Evolutionary conservation across 2,113 vertebrate species (phyloP), one percentile per base, ranked within the genome.

Genomic region (Brachyistius frenatus): DNA sequence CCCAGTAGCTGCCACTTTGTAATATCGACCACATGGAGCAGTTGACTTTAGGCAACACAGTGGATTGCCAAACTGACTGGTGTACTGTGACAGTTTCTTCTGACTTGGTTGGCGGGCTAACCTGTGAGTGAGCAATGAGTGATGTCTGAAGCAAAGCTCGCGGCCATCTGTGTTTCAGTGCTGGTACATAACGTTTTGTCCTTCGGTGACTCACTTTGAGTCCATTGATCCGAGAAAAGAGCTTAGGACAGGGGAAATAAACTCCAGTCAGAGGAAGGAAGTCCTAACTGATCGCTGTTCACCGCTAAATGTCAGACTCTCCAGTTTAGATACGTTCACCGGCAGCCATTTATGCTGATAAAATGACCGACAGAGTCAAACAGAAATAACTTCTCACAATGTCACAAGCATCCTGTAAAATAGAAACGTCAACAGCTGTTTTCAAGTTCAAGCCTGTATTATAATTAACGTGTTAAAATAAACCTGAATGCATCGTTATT

Each of bases 91-190:
- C 88, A 84, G 74, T 84, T 86, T 75, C 73, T 80, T 86, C 78
- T 81, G 83, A 88, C 80, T 89, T 69, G 63, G 61, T 84, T 90
- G 88, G 88, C 90, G 84, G 75, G 85, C 87, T 90, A 90, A 91
- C 93, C 94, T 88, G 89, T 92, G 88, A 89, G 76, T 88, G 88
- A 91, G 88, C 80, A 85, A 80, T 88, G 83, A 90, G 84, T 72
- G 85, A 84, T 84, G 90, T 93, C 87, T 91, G 91, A 86, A 88
- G 88, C 75, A 72, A 86, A 85, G 85, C 90, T 90, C 84, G 64
- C n/a, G 39, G 89, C 94, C 93, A 94, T 94, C 93, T 94, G 93
- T 41, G 92, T 86, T 88, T 92, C 88, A 87, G 81, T 73, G 73
- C 87, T 83, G 81, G 85, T 73, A 85, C 92, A 91, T 84, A 83